Evolutionary conservation across 2,888 invertebrate genomes (phyloP).

Genomic region (Halocaridina rubra): DNA sequence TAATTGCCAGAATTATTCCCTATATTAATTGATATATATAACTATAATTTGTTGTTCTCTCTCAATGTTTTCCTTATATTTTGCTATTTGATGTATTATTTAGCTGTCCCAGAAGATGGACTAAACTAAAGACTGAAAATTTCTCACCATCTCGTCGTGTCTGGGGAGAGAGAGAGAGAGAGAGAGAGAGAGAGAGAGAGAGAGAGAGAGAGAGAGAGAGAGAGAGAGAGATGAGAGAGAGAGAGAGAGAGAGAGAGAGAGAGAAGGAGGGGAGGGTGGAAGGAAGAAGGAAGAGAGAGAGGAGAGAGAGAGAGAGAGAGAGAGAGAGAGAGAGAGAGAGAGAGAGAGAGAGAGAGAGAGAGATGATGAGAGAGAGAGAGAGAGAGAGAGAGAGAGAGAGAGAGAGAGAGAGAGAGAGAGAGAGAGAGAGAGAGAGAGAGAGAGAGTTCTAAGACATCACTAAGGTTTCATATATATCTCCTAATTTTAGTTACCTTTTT

Average conservation of each 20-base stretch:
- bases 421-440: not conserved
- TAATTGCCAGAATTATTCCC: no score
- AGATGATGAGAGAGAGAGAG: conserved; percentile 7
- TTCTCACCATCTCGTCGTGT: not conserved
- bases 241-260: not conserved
- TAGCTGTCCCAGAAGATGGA: not conserved
- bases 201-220: not conserved
- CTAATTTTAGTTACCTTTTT: no score
- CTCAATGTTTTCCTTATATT: no score
- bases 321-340: not conserved
- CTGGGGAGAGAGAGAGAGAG: not conserved
- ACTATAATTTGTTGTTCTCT: no score
- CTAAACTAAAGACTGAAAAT: not conserved
- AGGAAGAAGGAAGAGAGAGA: not conserved
- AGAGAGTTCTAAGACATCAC: not conserved
- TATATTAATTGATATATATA: no score
- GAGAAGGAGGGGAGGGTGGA: not conserved
- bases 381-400: not conserved
- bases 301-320: not conserved
- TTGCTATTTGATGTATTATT: not conserved
- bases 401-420: not conserved
- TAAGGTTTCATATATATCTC: no score
- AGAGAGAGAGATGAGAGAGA: not conserved
- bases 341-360: not conserved
- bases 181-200: not conserved